phyloP scores from a whole-genome alignment of 2,797 vertebrate genomes.

The Helicolenus hilgendorfi region DNA sequence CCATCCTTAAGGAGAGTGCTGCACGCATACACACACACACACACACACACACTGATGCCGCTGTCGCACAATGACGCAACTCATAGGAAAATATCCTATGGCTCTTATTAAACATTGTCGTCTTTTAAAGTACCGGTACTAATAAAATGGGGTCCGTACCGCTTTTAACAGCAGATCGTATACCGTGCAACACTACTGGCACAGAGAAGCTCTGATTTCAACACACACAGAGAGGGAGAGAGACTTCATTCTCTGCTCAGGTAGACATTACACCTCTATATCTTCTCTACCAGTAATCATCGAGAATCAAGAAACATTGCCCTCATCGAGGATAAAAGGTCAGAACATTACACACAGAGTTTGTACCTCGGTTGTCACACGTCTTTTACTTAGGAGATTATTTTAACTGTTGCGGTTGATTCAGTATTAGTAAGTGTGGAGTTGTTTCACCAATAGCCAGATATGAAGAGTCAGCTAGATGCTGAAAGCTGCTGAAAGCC shows the following conservation, averaged over 20 bases:
- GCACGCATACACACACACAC: no score
- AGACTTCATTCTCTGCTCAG: not conserved
- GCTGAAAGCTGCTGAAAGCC: constrained; percentile 26
- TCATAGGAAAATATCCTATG: no score
- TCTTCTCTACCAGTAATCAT: not conserved
- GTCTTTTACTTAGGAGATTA: not conserved
- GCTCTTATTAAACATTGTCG: rapidly evolving
- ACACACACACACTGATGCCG: rapidly evolving
- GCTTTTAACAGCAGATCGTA: rapidly evolving
- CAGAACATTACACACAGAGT: not conserved
- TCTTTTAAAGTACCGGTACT: no score
- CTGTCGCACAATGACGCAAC: no score
- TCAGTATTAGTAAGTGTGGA: not conserved
- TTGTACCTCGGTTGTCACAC: not conserved
- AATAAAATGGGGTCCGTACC: no score
- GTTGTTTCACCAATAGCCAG: not conserved
- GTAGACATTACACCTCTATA: not conserved
- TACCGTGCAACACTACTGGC: not conserved
- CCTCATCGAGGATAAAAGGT: not conserved
- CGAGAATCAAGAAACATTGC: not conserved
- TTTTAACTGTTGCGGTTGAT: not conserved
- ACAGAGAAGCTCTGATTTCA: not conserved
- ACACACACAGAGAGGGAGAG: not conserved
- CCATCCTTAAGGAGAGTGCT: no score
- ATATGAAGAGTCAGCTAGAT: constrained; percentile 26